Base-by-base conservation (phyloP, 2,797 vertebrate species). In the Lophotriccus pileatus region DNA sequence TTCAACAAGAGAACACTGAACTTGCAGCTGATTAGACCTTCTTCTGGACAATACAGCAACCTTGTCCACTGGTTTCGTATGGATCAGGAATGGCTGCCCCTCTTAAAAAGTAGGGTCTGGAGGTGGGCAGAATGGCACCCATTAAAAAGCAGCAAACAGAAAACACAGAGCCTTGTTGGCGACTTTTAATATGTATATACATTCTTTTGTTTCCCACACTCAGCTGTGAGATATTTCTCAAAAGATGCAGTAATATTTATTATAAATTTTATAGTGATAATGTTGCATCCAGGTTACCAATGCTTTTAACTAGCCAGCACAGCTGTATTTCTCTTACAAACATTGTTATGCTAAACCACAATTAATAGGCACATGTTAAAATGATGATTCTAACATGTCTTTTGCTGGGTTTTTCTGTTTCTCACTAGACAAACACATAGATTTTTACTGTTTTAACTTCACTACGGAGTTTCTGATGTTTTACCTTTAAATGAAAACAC, bases 401-500 rank as follows among this genome's bases (percentile, higher is more conserved):
- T 66, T 34, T 52, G 36, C 25, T 72, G 68, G 64, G 79, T 88
- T 77, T 32, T 79, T 89, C 52, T 82, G 27, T 89, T 92, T 74
- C 3, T 25, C 56, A 89, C 21, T 41, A 86, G 66, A 96, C 94
- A 77, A 83, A 34, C 12, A 43, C 13, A 75, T 6, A 30, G 15
- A 25, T 70, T 78, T 87, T 94, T 79, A 95, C 37, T 60, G 52
- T 72, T 94, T 94, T 90, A 93, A 23, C 32, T 59, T 62, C 24
- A 36, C 25, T 32, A 25, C 34, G 80, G 50, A 36, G 53, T 90
- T 95, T 92, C 64, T 90, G 64, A 87, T 47, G 44, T 52, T 91
- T 94, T 95, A 77, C 22, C 44, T 5, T 17, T 78, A 84, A 93
- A 90, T 89, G 88, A 91, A 94, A 97, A 91, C 10, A 21, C 20